Evolutionary conservation across 2,113 vertebrate genomes (phyloP), one percentile per base, ranked within the genome.

Genomic region (Mustela nigripes): DNA sequence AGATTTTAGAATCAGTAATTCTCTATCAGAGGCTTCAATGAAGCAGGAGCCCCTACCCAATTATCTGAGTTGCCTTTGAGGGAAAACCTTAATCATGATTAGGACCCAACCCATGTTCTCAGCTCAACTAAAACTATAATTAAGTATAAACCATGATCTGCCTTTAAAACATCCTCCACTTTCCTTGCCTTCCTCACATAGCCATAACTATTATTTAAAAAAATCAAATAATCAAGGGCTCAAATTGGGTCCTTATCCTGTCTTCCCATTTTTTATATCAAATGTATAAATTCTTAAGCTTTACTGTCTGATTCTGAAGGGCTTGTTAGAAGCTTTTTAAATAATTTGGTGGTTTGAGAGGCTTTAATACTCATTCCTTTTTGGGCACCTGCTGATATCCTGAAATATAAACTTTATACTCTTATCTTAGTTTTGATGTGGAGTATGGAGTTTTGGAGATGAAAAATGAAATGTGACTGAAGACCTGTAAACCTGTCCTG

Each of bases 81-180:
- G 85, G 45, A 78, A 87, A 88, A 92, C 28, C 3, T 60, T 62
- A 97, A 69, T 84, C 19, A 39, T 83, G 53, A 95, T 91, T 92
- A 86, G 42, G 95, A 93, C 73, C 22, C 90, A 89, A 67, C 71
- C 45, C 48, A 83, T 81, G 50, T 85, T 86, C 76, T 96, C 88
- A 71, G 53, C 73, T 95, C 90, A 89, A 48, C 53, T 91, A 58
- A 91, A 96, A 94, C 97, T 96, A 58, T 93, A 97, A 96, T 97
- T 98, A 98, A 97, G 88, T 90, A 95, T 97, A 98, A 98, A 92
- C 87, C 33, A 97, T 95, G 97, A 97, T 91, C 96, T 97, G 91
- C 95, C 96, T 97, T 97, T 96, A 96, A 94, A 97, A 95, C 78
- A 73, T 63, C 82, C 93, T 92, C 50, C 65, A 85, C 48, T 81